Evolutionary conservation across 2,888 invertebrate genomes (phyloP).

Genomic region (Chrysolina haemoptera): DNA sequence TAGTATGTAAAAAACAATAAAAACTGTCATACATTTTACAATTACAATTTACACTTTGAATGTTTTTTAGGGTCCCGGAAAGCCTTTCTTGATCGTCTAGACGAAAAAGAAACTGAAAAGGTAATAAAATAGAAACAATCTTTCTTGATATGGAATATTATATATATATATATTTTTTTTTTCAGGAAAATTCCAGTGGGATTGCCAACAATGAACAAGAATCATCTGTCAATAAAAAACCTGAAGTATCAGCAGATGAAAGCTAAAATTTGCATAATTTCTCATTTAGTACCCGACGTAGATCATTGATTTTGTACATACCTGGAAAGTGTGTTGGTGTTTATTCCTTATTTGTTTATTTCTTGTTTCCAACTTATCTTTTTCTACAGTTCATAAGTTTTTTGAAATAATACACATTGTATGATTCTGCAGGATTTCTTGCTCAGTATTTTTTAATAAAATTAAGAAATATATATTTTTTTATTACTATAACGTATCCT

Average conservation of each 20-base stretch:
- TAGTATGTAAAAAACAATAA: too few relatives aligned
- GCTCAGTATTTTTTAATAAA: slow-evolving; percentile 16
- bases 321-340: slow-evolving; percentile 8
- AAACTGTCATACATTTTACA: too few relatives aligned
- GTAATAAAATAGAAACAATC: slow-evolving; percentile 5
- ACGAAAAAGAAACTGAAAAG: slow-evolving; percentile 49
- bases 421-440: neutral
- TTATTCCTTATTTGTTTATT: slow-evolving; percentile 13
- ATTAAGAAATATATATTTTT: neutral
- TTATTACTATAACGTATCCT: neutral
- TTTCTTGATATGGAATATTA: neutral
- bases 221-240: slow-evolving; percentile 29
- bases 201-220: slow-evolving; percentile 48
- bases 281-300: slow-evolving; percentile 8
- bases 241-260: slow-evolving; percentile 24
- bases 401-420: neutral
- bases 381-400: neutral
- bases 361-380: neutral
- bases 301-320: slow-evolving; percentile 12
- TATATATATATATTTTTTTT: slow-evolving; percentile 29
- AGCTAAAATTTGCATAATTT: slow-evolving; percentile 33
- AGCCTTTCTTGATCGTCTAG: slow-evolving; percentile 58
- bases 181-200: slow-evolving; percentile 51
- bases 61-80: slow-evolving; percentile 61
- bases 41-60: neutral